Evolutionary conservation across 2,113 vertebrate genomes (phyloP).

Genomic region (Ceyx margarethae): DNA sequence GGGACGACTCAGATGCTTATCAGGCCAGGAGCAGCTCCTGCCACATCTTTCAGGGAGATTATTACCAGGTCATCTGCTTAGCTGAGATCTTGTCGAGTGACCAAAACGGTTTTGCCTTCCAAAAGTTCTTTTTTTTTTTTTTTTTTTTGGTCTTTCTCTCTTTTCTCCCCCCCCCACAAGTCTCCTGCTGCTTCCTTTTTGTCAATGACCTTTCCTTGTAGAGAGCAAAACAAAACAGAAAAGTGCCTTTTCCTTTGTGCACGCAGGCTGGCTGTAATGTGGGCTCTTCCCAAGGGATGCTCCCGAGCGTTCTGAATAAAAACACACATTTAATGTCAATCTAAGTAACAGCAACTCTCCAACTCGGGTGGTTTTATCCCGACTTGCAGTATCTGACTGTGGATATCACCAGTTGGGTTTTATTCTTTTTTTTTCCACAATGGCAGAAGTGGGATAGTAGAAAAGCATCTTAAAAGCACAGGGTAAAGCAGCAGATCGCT

Average conservation of each 20-base stretch:
- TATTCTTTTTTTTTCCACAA: not conserved
- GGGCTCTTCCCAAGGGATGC: not conserved
- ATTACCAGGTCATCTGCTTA: not conserved
- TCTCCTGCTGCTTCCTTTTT: constrained; percentile 24
- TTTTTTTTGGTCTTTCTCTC: not conserved
- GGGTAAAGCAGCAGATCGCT: not conserved
- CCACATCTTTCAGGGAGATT: not conserved
- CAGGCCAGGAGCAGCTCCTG: not conserved
- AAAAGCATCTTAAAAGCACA: not conserved
- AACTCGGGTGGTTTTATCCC: not conserved
- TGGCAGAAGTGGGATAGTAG: not conserved
- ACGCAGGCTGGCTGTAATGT: not conserved
- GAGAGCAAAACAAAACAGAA: constrained; percentile 7
- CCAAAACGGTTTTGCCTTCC: not conserved
- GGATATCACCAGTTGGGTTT: not conserved
- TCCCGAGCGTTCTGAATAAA: not conserved
- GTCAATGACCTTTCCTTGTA: not conserved
- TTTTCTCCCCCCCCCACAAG: not conserved
- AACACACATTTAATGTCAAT: not conserved
- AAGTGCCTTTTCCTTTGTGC: not conserved
- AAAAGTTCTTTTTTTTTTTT: not conserved
- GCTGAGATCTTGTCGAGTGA: not conserved
- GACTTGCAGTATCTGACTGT: not conserved
- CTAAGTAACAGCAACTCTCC: not conserved
- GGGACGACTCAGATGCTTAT: not conserved